These are phyloP conservation scores for Icerya purchasi DNA, from an alignment of 2,888 invertebrate genomes.

Conservation along the genomic window DNA sequence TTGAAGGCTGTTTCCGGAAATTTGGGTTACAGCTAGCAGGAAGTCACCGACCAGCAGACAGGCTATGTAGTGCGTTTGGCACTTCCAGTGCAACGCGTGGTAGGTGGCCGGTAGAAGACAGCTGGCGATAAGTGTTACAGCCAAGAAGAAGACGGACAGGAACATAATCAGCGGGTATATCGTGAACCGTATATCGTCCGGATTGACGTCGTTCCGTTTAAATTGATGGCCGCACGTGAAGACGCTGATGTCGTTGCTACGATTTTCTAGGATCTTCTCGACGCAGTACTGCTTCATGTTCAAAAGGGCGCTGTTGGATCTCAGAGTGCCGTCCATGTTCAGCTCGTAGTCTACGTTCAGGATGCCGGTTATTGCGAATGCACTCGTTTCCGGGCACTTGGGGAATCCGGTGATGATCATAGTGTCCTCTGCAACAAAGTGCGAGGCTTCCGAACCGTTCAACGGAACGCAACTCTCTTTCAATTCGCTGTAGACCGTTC, in stretches of 20 bases:
- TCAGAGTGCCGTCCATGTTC: conserved; percentile 28
- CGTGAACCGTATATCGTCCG: conserved; percentile 36
- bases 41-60: conserved; percentile 62
- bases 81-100: conserved; percentile 71
- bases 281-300: conserved; percentile 23
- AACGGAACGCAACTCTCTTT: conserved; percentile 28
- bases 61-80: conserved; percentile 68
- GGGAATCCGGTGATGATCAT: conserved; percentile 33
- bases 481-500: conserved; percentile 36
- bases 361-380: conserved; percentile 29
- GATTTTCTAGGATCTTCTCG: conserved; percentile 24
- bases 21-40: conserved; percentile 53
- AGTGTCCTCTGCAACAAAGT: conserved; percentile 19
- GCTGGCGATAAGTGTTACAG: conserved; percentile 56
- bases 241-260: conserved; percentile 29
- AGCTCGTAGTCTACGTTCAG: conserved; percentile 25
- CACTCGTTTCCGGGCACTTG: conserved; percentile 27
- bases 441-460: conserved; percentile 13
- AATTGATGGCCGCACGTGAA: conserved; percentile 30
- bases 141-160: conserved; percentile 58
- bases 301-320: conserved; percentile 17
- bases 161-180: conserved; percentile 57
- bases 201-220: background rate
- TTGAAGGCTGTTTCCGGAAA: conserved; percentile 32
- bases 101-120: conserved; percentile 59